Conservation (phyloP, 2,113 vertebrate species). For the Epinephelus fuscoguttatus region DNA sequence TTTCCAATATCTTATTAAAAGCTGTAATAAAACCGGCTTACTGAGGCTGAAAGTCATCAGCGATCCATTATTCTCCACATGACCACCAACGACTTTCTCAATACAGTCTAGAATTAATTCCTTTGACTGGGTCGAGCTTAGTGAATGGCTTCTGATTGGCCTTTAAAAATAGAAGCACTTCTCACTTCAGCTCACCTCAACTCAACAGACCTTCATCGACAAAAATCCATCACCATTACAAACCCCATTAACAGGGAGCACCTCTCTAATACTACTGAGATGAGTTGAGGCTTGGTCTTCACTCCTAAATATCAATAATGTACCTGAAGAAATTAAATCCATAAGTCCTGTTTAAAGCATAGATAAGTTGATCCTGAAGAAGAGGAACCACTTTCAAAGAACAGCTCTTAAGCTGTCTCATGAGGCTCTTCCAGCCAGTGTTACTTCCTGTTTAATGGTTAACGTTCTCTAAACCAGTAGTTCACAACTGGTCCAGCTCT, state of each 20-base stretch:
- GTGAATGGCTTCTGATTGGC: background rate
- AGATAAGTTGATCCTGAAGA: background rate
- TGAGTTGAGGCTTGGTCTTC: background rate
- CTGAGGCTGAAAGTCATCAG: slow-evolving; percentile 10
- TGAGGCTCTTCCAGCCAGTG: background rate
- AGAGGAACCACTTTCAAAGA: background rate
- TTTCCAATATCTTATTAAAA: slow-evolving; percentile 40
- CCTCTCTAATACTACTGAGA: background rate
- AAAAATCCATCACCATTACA: background rate
- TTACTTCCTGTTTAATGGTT: no score
- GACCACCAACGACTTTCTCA: slow-evolving; percentile 7
- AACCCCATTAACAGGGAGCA: background rate
- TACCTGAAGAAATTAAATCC: background rate
- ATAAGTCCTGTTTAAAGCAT: background rate
- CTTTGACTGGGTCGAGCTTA: background rate
- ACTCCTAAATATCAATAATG: background rate
- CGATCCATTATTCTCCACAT: background rate
- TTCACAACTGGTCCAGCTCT: no score
- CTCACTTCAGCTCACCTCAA: slow-evolving; percentile 11
- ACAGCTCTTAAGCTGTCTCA: background rate
- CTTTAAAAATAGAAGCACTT: background rate
- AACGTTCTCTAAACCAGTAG: no score
- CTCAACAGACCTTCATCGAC: slow-evolving; percentile 6
- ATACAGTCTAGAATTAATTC: slow-evolving; percentile 34
- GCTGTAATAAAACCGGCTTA: slow-evolving; percentile 33